Base-by-base conservation (phyloP, 2,113 vertebrate species). In the Percina caprodes region DNA sequence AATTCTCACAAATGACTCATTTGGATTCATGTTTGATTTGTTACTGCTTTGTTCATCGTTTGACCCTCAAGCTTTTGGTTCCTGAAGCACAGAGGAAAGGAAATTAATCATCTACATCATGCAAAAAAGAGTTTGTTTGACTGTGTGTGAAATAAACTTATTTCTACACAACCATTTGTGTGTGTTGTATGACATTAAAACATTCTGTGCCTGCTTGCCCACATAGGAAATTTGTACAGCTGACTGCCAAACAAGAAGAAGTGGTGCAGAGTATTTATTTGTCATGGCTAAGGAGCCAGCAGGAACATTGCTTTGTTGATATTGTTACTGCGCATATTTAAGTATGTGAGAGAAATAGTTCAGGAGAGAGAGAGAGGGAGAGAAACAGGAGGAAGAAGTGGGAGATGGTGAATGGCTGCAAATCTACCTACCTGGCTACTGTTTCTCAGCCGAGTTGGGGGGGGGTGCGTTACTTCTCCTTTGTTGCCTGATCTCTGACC, bases 401-500 rank as follows among this genome's bases (percentile, higher is more conserved):
- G 61, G n/a, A 75, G 65, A 51, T 60, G 30, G 55, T 72, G n/a
- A 58, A 21, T 69, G 45, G 58, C 52, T 66, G 66, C 69, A 68
- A 61, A n/a, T 62, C 54, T 59, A n/a, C 56, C 60, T 76, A 68
- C 66, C 62, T 84, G 61, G 21, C 51, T 70, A 24, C 71, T 74
- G 61, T 72, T 91, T 89, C 81, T 77, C 68, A 86, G 86, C 55
- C 42, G 3, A 75, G 67, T 62, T 23, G 54, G 4, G 9, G 9
- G 2, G 2, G 54, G 2, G 33, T 26, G 62, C 16, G 7, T 82
- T 77, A 68, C 52, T 35, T 86, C 62, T 85, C 59, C 79, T 93
- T 89, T 90, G 87, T 88, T 84, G 77, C 87, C 74, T 88, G 80
- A 80, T 89, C 88, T 85, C 55, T 87, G 88, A 92, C 86, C 85